Evolutionary conservation across 2,797 vertebrate species (phyloP).

Genomic region (Tenualosa thibaudeaui): DNA sequence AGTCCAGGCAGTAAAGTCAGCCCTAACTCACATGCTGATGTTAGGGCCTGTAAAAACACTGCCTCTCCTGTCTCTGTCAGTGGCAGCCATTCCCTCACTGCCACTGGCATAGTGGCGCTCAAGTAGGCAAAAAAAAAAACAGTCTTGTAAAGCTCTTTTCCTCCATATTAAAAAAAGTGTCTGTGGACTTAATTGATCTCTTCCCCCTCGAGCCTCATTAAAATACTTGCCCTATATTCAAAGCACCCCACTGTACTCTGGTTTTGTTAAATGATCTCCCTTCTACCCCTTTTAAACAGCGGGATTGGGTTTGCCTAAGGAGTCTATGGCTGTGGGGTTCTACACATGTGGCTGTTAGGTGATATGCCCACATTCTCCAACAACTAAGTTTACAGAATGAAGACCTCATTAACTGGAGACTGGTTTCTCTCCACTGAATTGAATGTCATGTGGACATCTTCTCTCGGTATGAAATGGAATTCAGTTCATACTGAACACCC

Average conservation of each 20-base stretch:
- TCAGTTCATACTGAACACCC: not conserved
- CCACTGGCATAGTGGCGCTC: not conserved
- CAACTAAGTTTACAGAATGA: not conserved
- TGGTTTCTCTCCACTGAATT: not conserved
- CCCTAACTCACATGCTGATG: conserved; percentile 58
- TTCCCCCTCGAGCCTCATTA: conserved; percentile 11
- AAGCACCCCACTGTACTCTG: not conserved
- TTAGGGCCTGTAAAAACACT: conserved; percentile 66
- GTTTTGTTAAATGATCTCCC: not conserved
- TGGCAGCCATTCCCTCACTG: not conserved
- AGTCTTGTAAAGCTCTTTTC: not conserved
- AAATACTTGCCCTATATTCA: conserved; percentile 17
- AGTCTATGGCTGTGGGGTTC: not conserved
- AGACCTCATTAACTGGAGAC: not conserved
- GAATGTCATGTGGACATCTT: not conserved
- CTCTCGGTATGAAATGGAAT: not conserved
- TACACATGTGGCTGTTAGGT: not conserved
- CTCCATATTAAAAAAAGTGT: conserved; percentile 16
- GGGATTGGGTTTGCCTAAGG: conserved; percentile 3
- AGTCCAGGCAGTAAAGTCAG: conserved; percentile 57
- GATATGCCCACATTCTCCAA: not conserved
- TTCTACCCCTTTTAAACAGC: not conserved
- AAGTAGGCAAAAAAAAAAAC: not conserved
- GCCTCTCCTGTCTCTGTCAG: conserved; percentile 41
- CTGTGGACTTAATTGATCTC: conserved; percentile 15